A percentile compares a stretch with the other conserved stretches of the same genome.
These are phyloP conservation scores for Metallyticus violacea DNA, from an alignment of 2,888 invertebrate species.

Conservation along the genomic window DNA sequence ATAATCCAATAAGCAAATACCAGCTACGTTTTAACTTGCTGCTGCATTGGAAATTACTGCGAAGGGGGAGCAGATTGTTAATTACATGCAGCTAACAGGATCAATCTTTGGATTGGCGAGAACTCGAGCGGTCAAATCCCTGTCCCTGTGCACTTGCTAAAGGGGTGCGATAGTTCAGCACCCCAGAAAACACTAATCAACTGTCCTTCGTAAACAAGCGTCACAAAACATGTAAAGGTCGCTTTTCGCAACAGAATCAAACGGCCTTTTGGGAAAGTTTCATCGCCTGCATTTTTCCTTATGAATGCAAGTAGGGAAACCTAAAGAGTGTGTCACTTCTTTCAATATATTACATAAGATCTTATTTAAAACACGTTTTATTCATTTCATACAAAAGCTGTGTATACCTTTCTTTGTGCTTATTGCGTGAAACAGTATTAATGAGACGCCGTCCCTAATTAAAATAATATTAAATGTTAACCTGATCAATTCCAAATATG, in stretches of 20 bases:
- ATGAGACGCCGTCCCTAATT: too few species aligned
- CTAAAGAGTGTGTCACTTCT: too few species aligned
- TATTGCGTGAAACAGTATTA: too few species aligned
- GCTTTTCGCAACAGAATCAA: background rate
- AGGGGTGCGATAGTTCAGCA: background rate
- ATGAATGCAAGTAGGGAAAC: too few species aligned
- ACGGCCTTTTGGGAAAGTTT: background rate
- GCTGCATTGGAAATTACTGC: background rate
- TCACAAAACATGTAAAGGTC: background rate
- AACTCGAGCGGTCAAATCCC: background rate
- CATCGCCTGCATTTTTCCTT: too few species aligned
- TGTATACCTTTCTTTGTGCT: too few species aligned
- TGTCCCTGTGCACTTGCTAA: background rate
- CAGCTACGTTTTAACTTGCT: background rate
- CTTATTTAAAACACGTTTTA: too few species aligned
- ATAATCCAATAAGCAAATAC: background rate
- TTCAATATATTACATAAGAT: too few species aligned
- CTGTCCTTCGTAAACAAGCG: background rate
- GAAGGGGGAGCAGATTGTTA: background rate
- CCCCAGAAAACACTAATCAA: background rate
- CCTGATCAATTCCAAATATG: too few species aligned
- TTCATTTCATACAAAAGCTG: too few species aligned
- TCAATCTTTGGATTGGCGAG: background rate
- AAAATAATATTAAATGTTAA: too few species aligned
- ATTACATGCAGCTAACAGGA: background rate